phyloP scores from a whole-genome alignment of 2,888 invertebrate species.

The Gerosis bhagava region DNA sequence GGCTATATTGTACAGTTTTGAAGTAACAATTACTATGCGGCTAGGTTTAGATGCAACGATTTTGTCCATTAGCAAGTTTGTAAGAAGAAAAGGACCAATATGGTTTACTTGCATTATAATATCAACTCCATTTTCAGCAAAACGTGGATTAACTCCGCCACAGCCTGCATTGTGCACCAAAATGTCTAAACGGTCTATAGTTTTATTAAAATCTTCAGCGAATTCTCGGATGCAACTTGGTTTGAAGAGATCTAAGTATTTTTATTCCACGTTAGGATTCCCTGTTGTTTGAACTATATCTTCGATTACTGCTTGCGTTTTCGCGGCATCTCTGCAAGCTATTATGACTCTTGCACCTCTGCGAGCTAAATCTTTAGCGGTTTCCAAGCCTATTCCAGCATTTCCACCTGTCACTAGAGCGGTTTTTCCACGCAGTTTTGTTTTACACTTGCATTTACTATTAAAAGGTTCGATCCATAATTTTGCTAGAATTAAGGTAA shows the following conservation, averaged over 20 bases:
- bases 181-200: constrained; percentile 78
- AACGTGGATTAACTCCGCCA: constrained; percentile 48
- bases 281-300: constrained; percentile 38
- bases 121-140: constrained; percentile 84
- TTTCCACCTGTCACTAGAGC: constrained; percentile 92
- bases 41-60: constrained; percentile 61
- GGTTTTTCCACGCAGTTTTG: constrained; percentile 84
- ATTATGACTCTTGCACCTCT: constrained; percentile 89
- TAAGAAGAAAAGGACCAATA: constrained; percentile 87
- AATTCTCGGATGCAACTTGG: constrained; percentile 81
- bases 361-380: constrained; percentile 85
- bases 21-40: constrained; percentile 69
- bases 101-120: constrained; percentile 86
- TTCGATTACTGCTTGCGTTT: constrained; percentile 78
- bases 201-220: constrained; percentile 79
- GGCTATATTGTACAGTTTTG: constrained; percentile 35
- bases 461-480: constrained; percentile 16
- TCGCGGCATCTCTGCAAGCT: constrained; percentile 88
- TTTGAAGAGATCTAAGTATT: constrained; percentile 70
- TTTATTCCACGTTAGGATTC: constrained; percentile 49
- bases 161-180: constrained; percentile 85
- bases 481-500: constrained; percentile 26
- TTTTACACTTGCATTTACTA: constrained; percentile 35
- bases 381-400: constrained; percentile 89
- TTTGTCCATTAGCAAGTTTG: constrained; percentile 82